phyloP scores from a whole-genome alignment of 1,140 invertebrate genomes.

The Galleria mellonella region DNA sequence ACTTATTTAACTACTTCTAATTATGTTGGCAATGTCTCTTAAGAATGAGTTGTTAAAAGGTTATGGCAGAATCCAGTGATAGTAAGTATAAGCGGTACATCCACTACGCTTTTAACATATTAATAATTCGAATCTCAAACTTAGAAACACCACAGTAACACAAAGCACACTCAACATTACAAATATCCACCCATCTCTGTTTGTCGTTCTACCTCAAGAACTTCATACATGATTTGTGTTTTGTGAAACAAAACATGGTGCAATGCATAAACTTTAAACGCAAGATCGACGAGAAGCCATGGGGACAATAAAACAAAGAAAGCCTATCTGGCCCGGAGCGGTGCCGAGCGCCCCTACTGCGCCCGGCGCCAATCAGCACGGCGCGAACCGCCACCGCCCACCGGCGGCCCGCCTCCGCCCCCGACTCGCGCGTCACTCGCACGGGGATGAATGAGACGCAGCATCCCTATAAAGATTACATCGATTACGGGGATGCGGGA shows the following conservation, averaged over 20 bases:
- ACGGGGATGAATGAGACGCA: slow-evolving; percentile 43
- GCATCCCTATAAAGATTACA: slow-evolving; percentile 66
- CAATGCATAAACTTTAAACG: slow-evolving; percentile 73
- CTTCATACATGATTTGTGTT: slow-evolving; percentile 65
- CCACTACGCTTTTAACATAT: too few species aligned
- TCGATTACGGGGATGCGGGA: slow-evolving; percentile 56
- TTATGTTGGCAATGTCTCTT: too few species aligned
- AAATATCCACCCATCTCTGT: slow-evolving; percentile 37
- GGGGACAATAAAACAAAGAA: slow-evolving; percentile 73
- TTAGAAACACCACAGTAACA: slow-evolving; percentile 18
- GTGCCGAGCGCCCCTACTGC: slow-evolving; percentile 23
- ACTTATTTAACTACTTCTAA: too few species aligned
- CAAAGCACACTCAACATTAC: slow-evolving; percentile 3
- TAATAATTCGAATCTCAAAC: neutral
- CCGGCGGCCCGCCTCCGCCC: slow-evolving; percentile 37
- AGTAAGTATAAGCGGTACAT: too few species aligned
- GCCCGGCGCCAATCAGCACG: slow-evolving; percentile 37
- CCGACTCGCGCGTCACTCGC: slow-evolving; percentile 18
- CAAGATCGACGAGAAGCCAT: slow-evolving; percentile 67
- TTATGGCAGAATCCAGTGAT: too few species aligned
- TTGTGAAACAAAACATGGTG: slow-evolving; percentile 70
- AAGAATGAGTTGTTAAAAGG: too few species aligned
- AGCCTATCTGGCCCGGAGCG: slow-evolving; percentile 55
- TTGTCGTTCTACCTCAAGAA: slow-evolving; percentile 63
- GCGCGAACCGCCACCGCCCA: slow-evolving; percentile 11